Evolutionary conservation across 2,797 vertebrate species (phyloP), one percentile per base, ranked within the genome.

Genomic region (Eupleurogrammus muticus): DNA sequence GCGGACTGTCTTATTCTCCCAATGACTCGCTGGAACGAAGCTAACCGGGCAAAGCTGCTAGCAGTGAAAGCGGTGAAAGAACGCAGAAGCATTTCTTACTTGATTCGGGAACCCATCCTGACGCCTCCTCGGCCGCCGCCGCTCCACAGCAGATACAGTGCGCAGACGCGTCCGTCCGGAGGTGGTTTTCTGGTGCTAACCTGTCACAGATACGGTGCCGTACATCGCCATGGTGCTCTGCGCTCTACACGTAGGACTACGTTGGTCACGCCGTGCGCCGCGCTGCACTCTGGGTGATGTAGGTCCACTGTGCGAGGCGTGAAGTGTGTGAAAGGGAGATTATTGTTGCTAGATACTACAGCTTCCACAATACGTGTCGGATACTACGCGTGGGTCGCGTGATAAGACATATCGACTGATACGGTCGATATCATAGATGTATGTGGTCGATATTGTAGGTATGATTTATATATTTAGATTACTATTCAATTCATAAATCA

Each of bases 91-190:
- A n/a, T 35, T n/a, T 66, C 93, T 92, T 93, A 95, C 94, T 90
- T 94, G 86, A 94, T 91, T 70, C 94, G 84, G 81, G 93, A 95
- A 65, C 93, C 93, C 94, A 95, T 95, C 82, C 62, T 92, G 72
- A 19, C 28, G 48, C 42, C 68, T 80, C 65, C 47, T 60, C 59
- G 28, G 28, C 64, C 66, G 58, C 78, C 76, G 80, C 53, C 19
- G 75, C 69, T 57, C 56, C n/a, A 55, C 52, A 63, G 69, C 55
- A 40, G 74, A 49, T 44, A 10, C 58, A 61, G 77, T 77, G 73
- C 77, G 76, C 85, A 77, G 82, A 81, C 78, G 83, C 86, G 86
- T 84, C 83, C 53, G 55, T 87, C 77, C 71, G 46, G 73, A 51
- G 83, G 63, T 87, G 77, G 79, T 82, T 70, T 71, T 70, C 61